Evolutionary conservation across 2,797 vertebrate species (phyloP).

Genomic region (Neomorphus geoffroyi): DNA sequence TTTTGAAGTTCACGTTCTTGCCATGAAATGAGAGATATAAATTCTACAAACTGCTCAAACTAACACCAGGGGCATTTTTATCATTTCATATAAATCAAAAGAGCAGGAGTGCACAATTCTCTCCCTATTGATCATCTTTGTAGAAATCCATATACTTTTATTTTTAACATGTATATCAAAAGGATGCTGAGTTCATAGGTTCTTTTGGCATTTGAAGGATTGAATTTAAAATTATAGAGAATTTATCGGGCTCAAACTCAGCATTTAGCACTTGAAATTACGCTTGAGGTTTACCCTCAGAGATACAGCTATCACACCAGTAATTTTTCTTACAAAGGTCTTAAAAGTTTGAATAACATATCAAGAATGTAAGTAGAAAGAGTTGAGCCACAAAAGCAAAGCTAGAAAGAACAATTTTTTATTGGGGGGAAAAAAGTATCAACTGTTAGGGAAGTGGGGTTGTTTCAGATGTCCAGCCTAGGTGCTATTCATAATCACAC

Average conservation of each 20-base stretch:
- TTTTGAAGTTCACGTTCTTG: neutral
- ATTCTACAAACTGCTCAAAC: conserved; percentile 3
- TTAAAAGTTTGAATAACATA: conserved; percentile 42
- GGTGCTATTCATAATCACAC: conserved; percentile 48
- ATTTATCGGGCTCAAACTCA: conserved; percentile 41
- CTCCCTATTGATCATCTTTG: conserved; percentile 49
- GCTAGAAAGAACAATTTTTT: conserved; percentile 16
- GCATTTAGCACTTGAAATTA: conserved; percentile 33
- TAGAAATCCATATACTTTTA: conserved; percentile 41
- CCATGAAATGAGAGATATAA: conserved; percentile 7
- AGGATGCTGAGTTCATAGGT: conserved; percentile 9
- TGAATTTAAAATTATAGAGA: conserved; percentile 32
- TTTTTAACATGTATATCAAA: conserved; percentile 54
- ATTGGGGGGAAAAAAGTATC: neutral
- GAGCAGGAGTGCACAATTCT: neutral
- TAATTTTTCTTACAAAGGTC: conserved; percentile 33
- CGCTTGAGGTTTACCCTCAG: conserved; percentile 17
- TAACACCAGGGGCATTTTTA: conserved; percentile 30
- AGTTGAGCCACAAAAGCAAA: conserved; percentile 32
- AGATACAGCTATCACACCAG: conserved; percentile 3
- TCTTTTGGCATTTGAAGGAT: conserved; percentile 36
- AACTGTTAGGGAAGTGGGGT: neutral
- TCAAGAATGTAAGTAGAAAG: conserved; percentile 33
- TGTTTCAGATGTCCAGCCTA: neutral
- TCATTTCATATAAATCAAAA: conserved; percentile 53